Evolutionary conservation across 2,113 vertebrate species (phyloP), one percentile per base, ranked within the genome.

Genomic region (Pseudorhombus dupliciocellatus): DNA sequence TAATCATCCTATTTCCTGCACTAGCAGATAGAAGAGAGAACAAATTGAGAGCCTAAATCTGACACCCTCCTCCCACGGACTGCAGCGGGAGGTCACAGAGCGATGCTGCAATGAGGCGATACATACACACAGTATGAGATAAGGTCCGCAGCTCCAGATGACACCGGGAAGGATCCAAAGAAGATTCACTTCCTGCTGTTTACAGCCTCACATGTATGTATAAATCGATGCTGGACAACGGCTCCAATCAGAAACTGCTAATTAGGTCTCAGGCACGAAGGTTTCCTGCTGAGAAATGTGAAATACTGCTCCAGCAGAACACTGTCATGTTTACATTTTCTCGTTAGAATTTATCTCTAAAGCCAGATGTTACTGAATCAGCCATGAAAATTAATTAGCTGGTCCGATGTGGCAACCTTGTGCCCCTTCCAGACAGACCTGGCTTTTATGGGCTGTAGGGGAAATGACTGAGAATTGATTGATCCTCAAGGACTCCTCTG

Each of bases 341-440:
- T 85, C 56, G 59, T 84, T 83, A 87, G 68, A 86, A 88, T 90
- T 88, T 87, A 89, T 91, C 90, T 88, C 67, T 69, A 52, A 86
- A 76, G 84, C 90, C 89, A 92, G 90, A 90, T 90, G 88, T 90
- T 90, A 76, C 76, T 69, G 87, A 81, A 91, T 86, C 86, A 83
- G 84, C 85, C 76, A 86, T 90, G 86, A 87, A 90, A 90, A 92
- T 91, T 90, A 90, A 92, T 90, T 88, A 91, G 91, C 75, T 85
- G 81, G 81, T 90, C 90, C 90, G 87, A 89, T 91, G 88, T 90
- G 81, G 88, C 88, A 86, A 89, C 81, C 83, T 81, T 74, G 37
- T 87, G 84, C 79, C 87, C 83, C 80, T 87, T 88, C 81, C 80
- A 84, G 83, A 83, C 84, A 82, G 88, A 87, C 87, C 86, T 85